These are phyloP conservation scores for Apoda limacodes DNA, from an alignment of 2,888 invertebrate species.

Conservation along the genomic window DNA sequence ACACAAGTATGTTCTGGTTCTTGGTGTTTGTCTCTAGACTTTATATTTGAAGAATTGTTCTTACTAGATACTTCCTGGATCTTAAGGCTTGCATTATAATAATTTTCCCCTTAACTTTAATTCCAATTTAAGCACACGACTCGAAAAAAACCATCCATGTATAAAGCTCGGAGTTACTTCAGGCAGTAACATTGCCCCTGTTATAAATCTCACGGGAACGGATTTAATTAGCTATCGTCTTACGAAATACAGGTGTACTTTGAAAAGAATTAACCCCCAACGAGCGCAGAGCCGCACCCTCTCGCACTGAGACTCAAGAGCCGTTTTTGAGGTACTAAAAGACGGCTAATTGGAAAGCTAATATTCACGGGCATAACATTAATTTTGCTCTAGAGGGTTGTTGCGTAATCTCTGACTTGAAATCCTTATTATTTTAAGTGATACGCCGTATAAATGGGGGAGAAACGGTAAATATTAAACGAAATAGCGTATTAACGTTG, in stretches of 20 bases:
- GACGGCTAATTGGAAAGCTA: slow-evolving; percentile 65
- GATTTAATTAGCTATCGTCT: slow-evolving; percentile 61
- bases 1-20: too few species aligned
- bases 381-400: slow-evolving; percentile 55
- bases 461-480: slow-evolving; percentile 35
- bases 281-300: slow-evolving; percentile 15
- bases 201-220: slow-evolving; percentile 42
- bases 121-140: too few species aligned
- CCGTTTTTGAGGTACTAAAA: slow-evolving; percentile 55
- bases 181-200: slow-evolving; percentile 15
- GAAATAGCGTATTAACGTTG: slow-evolving; percentile 22
- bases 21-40: too few species aligned
- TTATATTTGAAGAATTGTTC: too few species aligned
- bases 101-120: too few species aligned
- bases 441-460: slow-evolving; percentile 27
- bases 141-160: slow-evolving; percentile 1
- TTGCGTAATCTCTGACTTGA: slow-evolving; percentile 44
- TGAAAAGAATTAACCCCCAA: slow-evolving; percentile 39
- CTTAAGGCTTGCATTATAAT: too few species aligned
- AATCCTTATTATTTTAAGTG: slow-evolving; percentile 56
- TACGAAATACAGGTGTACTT: slow-evolving; percentile 34
- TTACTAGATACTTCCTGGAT: too few species aligned
- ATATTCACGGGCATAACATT: slow-evolving; percentile 61
- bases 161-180: slow-evolving; percentile 1
- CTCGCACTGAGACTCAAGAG: slow-evolving; percentile 37